Evolutionary conservation across 2,113 vertebrate species (phyloP), one percentile per base, ranked within the genome.

Genomic region (Hirundichthys speculiger): DNA sequence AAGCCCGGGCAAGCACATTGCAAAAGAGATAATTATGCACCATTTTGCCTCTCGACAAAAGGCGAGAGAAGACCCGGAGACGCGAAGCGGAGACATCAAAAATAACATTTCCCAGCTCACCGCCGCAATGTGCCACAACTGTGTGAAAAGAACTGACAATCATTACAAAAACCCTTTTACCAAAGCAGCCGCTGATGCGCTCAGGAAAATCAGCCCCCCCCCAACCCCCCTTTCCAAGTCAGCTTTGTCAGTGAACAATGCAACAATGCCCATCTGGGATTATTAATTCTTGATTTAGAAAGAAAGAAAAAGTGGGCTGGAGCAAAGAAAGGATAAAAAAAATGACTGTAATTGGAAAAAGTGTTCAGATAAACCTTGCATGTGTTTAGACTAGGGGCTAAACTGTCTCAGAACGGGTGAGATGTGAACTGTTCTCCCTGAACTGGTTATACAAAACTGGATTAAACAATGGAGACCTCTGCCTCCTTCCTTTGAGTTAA

Each of bases 21-120:
- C 18, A 19, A 61, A 67, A 27, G 47, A 79, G 79, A 75, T 75
- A 83, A 85, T 83, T 73, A 80, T 30, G 24, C 60, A 38, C 64
- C 57, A 8, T 48, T 55, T 16, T 53, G 54, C 46, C 62, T 58
- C 11, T 46, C 24, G 56, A 52, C 51, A 61, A 61, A 57, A 56
- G 53, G 49, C 20, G 27, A 55, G 54, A 56, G 30, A 57, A 64
- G 58, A 27, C 57, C 73, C 25, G 34, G 52, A 38, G 64, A 60
- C 73, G 63, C 53, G 59, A 73, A 65, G 72, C 11, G 1, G 50
- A 48, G n/a, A 72, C 59, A 22, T 73, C 57, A 81, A 75, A n/a
- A 85, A 73, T 54, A 69, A 64, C 74, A 46, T 52, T 76, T 66
- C 45, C n/a, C 50, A 64, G 43, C 41, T 49, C 45, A 14, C 13